Evolutionary conservation across 1,140 invertebrate genomes (phyloP), one percentile per base, ranked within the genome.

Genomic region (Trialeurodes vaporariorum): DNA sequence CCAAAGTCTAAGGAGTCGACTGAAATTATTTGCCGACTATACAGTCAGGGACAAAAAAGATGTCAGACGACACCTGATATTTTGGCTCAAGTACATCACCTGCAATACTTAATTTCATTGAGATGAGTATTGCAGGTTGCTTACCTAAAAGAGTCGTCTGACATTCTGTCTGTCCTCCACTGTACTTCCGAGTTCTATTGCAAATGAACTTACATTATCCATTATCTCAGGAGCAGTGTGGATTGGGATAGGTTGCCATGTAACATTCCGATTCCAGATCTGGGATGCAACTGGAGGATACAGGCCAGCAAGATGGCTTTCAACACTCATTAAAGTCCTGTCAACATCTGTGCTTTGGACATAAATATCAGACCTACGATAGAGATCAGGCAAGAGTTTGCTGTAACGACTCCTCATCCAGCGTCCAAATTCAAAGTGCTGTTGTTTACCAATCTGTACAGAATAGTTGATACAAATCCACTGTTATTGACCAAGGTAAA

Each of bases 241-340:
- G 12, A 96, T 82, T 0, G 94, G 92, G 72, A 96, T 90, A 0
- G 94, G 93, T 77, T 94, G 92, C 93, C 94, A 96, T 13, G 79
- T 73, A 0, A 94, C 75, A 2, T 83, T 69, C 0, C 72, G 67
- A 74, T 92, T 84, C 89, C 91, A 94, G 1, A 85, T 68, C 66
- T 83, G 75, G 2, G 67, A 24, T 9, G 77, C 79, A 13, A 73
- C 73, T 0, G 86, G 85, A 9, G 90, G 88, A 75, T 87, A 92
- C 27, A 84, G 70, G 2, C 91, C 91, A 67, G 92, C 92, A 66
- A 96, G 80, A 79, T 93, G 88, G 1, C 85, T 81, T 76, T 90
- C 82, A 0, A 92, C 94, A 71, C 92, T 95, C 89, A 94, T 94
- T 5, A 97, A 77, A 21, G 93, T 94, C 24, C 94, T 82, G 80